These are phyloP conservation scores for Gymnothorax javanicus DNA, from an alignment of 2,797 vertebrate genomes.

Conservation along the genomic window DNA sequence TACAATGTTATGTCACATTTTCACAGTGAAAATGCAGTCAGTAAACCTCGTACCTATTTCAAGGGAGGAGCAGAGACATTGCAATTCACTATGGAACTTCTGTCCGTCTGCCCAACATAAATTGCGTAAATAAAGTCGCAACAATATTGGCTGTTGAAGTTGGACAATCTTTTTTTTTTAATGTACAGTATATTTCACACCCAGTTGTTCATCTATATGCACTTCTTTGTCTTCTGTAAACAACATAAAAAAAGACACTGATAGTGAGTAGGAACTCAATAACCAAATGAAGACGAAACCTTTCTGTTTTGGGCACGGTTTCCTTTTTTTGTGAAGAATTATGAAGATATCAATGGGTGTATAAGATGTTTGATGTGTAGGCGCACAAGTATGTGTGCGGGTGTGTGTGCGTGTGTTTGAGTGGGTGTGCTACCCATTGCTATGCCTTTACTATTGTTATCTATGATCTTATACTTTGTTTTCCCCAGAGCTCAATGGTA, in stretches of 20 bases:
- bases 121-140: not conserved
- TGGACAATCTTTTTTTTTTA: not conserved
- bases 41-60: not conserved
- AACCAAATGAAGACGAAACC: not conserved
- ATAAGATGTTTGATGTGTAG: not conserved
- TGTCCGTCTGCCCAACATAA: not conserved
- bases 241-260: not conserved
- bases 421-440: constrained; percentile 46
- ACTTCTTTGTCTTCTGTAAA: not conserved
- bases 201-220: not conserved
- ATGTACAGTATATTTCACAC: not conserved
- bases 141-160: not conserved
- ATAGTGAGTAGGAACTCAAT: not conserved
- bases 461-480: constrained; percentile 51
- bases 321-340: not conserved
- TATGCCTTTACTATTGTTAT: constrained; percentile 65
- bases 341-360: not conserved
- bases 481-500: constrained; percentile 56
- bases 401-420: constrained; percentile 38
- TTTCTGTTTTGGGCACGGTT: not conserved
- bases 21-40: not conserved
- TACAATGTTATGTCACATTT: not conserved
- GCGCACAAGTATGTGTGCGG: not conserved
- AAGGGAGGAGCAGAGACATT: not conserved
- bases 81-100: not conserved